A percentile compares a stretch with the other conserved stretches of the same genome.
Conservation (phyloP, 2,113 vertebrate species). For the Salvelinus fontinalis region DNA sequence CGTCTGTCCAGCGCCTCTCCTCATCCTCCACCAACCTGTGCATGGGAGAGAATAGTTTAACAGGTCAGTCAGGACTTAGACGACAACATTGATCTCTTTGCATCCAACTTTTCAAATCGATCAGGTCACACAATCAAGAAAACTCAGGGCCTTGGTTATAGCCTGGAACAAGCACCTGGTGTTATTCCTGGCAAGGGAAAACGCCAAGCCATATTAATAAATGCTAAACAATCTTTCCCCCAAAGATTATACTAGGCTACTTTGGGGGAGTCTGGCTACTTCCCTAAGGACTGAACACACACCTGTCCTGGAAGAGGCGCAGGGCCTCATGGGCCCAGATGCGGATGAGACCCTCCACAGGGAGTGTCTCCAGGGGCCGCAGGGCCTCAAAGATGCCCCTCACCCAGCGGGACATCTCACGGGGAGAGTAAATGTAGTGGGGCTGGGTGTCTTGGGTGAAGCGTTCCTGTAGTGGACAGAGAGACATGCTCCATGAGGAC, state of each 20-base stretch:
- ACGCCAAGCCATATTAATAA: too few species aligned
- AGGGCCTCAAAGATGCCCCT: constrained; percentile 95
- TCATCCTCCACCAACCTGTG: constrained; percentile 93
- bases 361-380: constrained; percentile 91
- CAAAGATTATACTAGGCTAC: too few species aligned
- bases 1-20: constrained; percentile 97
- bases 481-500: neutral
- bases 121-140: too few species aligned
- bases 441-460: constrained; percentile 98
- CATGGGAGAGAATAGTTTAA: constrained; percentile 3
- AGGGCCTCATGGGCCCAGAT: constrained; percentile 99
- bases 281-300: neutral
- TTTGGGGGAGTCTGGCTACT: too few species aligned
- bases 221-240: too few species aligned
- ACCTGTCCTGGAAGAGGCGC: constrained; percentile 98
- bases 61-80: neutral
- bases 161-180: too few species aligned
- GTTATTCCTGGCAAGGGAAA: too few species aligned
- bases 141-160: too few species aligned
- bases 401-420: constrained; percentile 99
- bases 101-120: too few species aligned
- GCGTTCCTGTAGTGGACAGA: constrained; percentile 79
- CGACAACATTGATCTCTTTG: too few species aligned
- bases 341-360: constrained; percentile 96
- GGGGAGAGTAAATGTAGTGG: constrained; percentile 98